Evolutionary conservation across 2,888 invertebrate species (phyloP).

Genomic region (Autographa gamma): DNA sequence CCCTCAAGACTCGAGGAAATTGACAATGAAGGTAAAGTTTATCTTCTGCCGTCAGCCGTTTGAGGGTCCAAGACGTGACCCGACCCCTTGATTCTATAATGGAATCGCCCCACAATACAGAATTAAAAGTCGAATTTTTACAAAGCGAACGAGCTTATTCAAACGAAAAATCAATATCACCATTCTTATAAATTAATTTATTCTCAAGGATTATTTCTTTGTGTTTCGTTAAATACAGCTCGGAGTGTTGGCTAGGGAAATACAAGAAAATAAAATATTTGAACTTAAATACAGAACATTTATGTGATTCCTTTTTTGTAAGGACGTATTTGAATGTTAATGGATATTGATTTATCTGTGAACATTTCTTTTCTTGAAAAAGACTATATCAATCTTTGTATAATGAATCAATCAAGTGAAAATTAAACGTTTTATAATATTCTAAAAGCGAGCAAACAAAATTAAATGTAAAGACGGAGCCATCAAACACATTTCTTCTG

Average conservation of each 20-base stretch:
- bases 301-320: not conserved
- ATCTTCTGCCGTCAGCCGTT: constrained; percentile 85
- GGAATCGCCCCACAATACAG: constrained; percentile 74
- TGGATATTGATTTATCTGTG: not conserved
- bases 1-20: constrained; percentile 84
- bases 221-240: constrained; percentile 26
- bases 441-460: not conserved
- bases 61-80: constrained; percentile 83
- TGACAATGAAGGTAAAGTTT: constrained; percentile 88
- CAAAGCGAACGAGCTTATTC: constrained; percentile 77
- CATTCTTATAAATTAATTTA: constrained; percentile 64
- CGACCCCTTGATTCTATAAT: constrained; percentile 83
- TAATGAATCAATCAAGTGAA: not conserved
- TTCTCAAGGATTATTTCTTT: constrained; percentile 56
- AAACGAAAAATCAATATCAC: constrained; percentile 78
- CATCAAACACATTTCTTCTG: constrained; percentile 1
- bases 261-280: constrained; percentile 4
- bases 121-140: constrained; percentile 83
- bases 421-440: too few relatives aligned
- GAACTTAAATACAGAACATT: not conserved
- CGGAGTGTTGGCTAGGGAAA: constrained; percentile 4
- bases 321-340: not conserved
- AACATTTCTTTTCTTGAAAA: not conserved
- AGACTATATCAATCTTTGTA: not conserved
- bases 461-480: not conserved